Conservation (phyloP, 2,888 invertebrate species). For the Petrolisthes cinctipes region DNA sequence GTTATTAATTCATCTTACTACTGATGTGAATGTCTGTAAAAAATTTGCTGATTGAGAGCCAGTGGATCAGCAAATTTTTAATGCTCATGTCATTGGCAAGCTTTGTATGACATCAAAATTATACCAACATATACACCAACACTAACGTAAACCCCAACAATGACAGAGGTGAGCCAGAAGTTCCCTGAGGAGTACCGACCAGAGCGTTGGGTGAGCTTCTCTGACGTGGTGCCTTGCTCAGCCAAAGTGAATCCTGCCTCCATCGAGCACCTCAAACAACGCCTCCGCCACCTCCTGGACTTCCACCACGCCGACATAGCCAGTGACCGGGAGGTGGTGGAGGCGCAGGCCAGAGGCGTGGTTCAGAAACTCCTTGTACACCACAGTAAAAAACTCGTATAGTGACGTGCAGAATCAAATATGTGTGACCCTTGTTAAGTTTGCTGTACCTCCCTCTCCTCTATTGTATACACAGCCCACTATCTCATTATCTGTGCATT, state of each 20-base stretch:
- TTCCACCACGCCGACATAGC: conserved; percentile 27
- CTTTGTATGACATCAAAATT: too few species aligned
- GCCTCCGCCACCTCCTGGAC: conserved; percentile 44
- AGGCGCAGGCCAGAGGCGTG: neutral
- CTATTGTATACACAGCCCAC: too few species aligned
- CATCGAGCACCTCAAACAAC: conserved; percentile 15
- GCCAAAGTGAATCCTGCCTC: conserved; percentile 42
- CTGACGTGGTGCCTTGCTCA: conserved; percentile 40
- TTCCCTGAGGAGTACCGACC: conserved; percentile 51
- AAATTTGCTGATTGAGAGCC: too few species aligned
- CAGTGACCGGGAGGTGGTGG: neutral
- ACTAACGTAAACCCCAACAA: too few species aligned
- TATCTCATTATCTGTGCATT: too few species aligned
- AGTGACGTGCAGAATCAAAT: neutral
- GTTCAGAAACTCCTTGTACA: neutral
- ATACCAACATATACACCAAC: too few species aligned
- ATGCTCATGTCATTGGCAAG: too few species aligned
- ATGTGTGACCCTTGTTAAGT: too few species aligned
- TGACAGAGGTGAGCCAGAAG: conserved; percentile 28
- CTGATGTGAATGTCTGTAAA: too few species aligned
- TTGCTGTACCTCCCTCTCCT: too few species aligned
- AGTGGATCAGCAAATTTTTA: too few species aligned
- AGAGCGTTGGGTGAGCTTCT: conserved; percentile 28
- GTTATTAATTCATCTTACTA: too few species aligned
- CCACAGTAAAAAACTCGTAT: conserved; percentile 3